Evolutionary conservation across 2,113 vertebrate species (phyloP).

Genomic region (Actinemys pallida): DNA sequence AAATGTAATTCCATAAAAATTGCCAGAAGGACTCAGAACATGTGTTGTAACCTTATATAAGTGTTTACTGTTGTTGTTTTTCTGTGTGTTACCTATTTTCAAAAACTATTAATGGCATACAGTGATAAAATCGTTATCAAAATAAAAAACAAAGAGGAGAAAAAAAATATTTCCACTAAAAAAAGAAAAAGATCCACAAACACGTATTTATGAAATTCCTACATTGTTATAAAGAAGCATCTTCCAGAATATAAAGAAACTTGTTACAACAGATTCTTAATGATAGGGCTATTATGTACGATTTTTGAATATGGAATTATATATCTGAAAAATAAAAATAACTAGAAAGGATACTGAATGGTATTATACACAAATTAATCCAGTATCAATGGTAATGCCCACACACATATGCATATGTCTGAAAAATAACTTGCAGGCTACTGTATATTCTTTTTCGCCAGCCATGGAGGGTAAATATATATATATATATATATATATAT

Average conservation of each 20-base stretch:
- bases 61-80: not conserved
- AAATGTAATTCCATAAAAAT: not conserved
- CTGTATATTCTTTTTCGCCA: too few species aligned
- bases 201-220: not conserved
- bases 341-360: not conserved
- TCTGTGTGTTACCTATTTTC: not conserved
- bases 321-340: not conserved
- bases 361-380: not conserved
- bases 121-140: not conserved
- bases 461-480: too few species aligned
- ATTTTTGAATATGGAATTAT: not conserved
- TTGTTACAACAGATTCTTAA: not conserved
- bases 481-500: too few species aligned
- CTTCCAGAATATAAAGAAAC: not conserved
- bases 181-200: not conserved
- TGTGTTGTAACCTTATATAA: not conserved
- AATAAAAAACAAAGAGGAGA: not conserved
- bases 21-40: not conserved
- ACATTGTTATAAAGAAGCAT: not conserved
- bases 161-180: not conserved
- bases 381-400: not conserved
- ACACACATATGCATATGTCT: not conserved
- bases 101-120: not conserved
- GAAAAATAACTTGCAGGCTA: too few species aligned
- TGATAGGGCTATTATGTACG: not conserved